These are phyloP conservation scores for Bombus breviceps DNA, from an alignment of 1,140 invertebrate genomes.

Conservation along the genomic window DNA sequence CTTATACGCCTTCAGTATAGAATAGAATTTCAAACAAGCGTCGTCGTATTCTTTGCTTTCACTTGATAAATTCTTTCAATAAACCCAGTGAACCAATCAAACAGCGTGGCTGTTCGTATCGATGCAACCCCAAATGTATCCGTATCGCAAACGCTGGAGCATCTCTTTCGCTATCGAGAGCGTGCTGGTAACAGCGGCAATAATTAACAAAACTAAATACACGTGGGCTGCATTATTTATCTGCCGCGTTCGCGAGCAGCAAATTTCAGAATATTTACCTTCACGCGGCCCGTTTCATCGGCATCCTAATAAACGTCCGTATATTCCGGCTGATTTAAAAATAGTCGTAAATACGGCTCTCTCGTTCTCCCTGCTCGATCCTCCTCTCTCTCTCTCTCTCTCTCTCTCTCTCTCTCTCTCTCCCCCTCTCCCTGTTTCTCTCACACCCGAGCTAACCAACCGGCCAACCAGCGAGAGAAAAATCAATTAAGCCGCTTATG, in stretches of 20 bases:
- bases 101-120: not conserved
- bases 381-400: not conserved
- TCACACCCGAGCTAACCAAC: not conserved
- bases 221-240: constrained; percentile 61
- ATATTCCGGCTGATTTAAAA: constrained; percentile 71
- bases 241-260: constrained; percentile 46
- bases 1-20: too few relatives aligned
- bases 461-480: constrained; percentile 52
- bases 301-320: constrained; percentile 71
- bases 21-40: not conserved
- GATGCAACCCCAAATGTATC: not conserved
- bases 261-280: constrained; percentile 67
- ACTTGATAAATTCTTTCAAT: not conserved
- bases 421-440: not conserved
- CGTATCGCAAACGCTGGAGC: not conserved
- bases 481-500: constrained; percentile 76
- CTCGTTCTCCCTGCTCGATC: not conserved
- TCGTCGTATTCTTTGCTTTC: not conserved
- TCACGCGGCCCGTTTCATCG: constrained; percentile 64
- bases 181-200: constrained; percentile 43
- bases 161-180: not conserved
- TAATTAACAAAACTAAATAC: constrained; percentile 64
- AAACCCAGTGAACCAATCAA: not conserved
- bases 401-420: not conserved
- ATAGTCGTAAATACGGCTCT: constrained; percentile 67